Evolutionary conservation across 2,888 invertebrate species (phyloP).

Genomic region (Drosophila paranaensis): DNA sequence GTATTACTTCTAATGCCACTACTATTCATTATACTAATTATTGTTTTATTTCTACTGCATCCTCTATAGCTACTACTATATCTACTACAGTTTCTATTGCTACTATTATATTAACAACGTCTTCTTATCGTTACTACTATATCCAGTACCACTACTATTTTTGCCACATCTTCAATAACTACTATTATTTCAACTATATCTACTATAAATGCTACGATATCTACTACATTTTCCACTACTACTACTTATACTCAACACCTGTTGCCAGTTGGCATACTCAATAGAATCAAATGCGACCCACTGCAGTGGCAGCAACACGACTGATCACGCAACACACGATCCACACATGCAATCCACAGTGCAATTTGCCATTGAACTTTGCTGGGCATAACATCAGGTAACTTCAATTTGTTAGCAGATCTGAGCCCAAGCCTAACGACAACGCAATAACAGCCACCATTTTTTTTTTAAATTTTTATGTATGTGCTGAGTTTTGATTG

Average conservation of each 20-base stretch:
- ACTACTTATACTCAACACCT: neutral
- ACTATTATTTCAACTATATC: neutral
- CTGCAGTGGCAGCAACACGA: neutral
- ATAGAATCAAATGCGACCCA: neutral
- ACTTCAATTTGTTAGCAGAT: constrained; percentile 43
- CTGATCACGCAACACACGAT: constrained; percentile 42
- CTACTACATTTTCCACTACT: neutral
- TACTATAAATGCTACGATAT: neutral
- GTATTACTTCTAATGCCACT: neutral
- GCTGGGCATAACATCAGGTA: constrained; percentile 34
- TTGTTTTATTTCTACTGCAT: neutral
- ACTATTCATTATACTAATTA: neutral
- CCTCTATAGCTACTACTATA: too few relatives aligned
- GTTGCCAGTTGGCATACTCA: neutral
- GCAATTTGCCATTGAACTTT: constrained; percentile 58
- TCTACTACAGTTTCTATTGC: too few relatives aligned
- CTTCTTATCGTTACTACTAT: too few relatives aligned
- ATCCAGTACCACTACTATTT: neutral
- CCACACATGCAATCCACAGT: constrained; percentile 50
- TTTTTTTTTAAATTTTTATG: constrained; percentile 52
- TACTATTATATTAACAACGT: too few relatives aligned
- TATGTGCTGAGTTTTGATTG: constrained; percentile 56
- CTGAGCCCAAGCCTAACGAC: constrained; percentile 54
- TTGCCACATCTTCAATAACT: neutral
- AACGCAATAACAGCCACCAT: constrained; percentile 64